These are phyloP conservation scores for Habropoda laboriosa DNA, from an alignment of 1,140 invertebrate genomes.

Conservation along the genomic window DNA sequence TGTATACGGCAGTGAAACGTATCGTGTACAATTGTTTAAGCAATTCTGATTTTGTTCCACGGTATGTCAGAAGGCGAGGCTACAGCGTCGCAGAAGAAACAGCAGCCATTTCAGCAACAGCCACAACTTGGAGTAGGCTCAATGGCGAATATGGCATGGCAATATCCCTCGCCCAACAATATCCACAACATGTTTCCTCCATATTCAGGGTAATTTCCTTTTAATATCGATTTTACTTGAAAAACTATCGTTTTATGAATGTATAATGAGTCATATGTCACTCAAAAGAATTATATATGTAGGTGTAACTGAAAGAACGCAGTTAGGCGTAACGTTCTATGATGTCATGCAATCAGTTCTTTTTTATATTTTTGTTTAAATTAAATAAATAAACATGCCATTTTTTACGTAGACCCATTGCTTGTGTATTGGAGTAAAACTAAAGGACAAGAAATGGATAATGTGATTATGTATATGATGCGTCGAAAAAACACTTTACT, in stretches of 20 bases:
- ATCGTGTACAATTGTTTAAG: conserved; percentile 44
- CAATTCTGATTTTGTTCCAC: conserved; percentile 62
- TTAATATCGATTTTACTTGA: background rate
- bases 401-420: too few species aligned
- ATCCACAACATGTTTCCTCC: conserved; percentile 76
- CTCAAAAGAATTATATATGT: background rate
- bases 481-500: background rate
- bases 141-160: conserved; percentile 81
- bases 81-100: conserved; percentile 78
- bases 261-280: background rate
- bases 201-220: conserved; percentile 73
- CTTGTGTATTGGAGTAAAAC: background rate
- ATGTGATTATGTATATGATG: background rate
- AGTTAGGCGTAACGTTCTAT: background rate
- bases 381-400: background rate
- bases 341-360: background rate
- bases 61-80: conserved; percentile 80
- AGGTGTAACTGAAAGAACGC: background rate
- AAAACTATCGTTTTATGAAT: too few species aligned
- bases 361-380: background rate
- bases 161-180: conserved; percentile 76
- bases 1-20: conserved; percentile 20
- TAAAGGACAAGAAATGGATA: background rate
- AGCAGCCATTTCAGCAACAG: conserved; percentile 74
- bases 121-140: conserved; percentile 69